Conservation (phyloP, 2,888 invertebrate genomes). For the Autographa pulchrina region DNA sequence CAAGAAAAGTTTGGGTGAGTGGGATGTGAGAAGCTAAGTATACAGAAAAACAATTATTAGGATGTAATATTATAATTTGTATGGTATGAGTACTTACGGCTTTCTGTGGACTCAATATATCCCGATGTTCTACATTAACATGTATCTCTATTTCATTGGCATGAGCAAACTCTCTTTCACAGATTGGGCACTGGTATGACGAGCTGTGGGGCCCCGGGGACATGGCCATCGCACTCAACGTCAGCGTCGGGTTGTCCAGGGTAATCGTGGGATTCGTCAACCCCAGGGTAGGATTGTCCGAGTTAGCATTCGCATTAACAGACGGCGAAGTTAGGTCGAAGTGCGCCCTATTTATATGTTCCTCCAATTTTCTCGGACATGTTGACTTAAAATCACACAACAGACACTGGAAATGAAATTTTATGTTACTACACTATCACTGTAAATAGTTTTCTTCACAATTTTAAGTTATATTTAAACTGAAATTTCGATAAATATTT, state of each 20-base stretch:
- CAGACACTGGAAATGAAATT: conserved; percentile 90
- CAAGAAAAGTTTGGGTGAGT: too few relatives aligned
- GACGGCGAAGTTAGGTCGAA: conserved; percentile 95
- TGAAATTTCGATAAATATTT: conserved; percentile 24
- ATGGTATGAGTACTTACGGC: conserved; percentile 67
- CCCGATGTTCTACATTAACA: conserved; percentile 95
- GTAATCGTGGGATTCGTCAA: conserved; percentile 77
- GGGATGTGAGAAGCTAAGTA: too few relatives aligned
- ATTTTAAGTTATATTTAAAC: conserved; percentile 29
- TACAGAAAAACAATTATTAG: too few relatives aligned
- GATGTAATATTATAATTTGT: too few relatives aligned
- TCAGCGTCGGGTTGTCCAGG: conserved; percentile 74
- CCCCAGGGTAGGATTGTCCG: conserved; percentile 75
- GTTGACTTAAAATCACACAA: conserved; percentile 94
- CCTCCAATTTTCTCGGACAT: conserved; percentile 93
- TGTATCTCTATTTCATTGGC: conserved; percentile 95
- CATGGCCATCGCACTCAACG: conserved; percentile 81
- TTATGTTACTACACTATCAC: neutral
- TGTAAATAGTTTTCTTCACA: conserved; percentile 1
- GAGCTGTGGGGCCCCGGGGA: conserved; percentile 85
- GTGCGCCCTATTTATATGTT: conserved; percentile 95
- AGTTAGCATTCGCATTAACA: conserved; percentile 82
- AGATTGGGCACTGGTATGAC: conserved; percentile 93
- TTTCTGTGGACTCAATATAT: conserved; percentile 92
- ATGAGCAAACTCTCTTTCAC: conserved; percentile 92